Conservation (phyloP, 1,140 invertebrate species). For the Cardiocondyla obscurior region DNA sequence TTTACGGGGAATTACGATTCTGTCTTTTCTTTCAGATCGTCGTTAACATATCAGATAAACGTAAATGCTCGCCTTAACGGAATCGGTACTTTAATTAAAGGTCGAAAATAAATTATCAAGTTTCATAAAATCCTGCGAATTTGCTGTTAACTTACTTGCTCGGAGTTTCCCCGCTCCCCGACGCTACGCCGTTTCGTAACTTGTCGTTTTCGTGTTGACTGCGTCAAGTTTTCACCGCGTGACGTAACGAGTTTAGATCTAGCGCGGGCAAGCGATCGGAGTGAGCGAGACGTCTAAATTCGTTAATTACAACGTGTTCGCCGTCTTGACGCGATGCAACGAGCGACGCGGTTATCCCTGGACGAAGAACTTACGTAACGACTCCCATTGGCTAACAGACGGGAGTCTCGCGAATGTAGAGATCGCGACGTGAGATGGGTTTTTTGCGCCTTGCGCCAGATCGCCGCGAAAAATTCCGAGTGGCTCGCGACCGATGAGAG, state of each 20-base stretch:
- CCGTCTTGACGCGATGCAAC: not conserved
- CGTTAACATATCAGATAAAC: not conserved
- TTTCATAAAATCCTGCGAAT: constrained; percentile 16
- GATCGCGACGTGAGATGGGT: not conserved
- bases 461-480: not conserved
- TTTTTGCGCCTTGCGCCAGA: not conserved
- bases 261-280: not conserved
- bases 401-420: not conserved
- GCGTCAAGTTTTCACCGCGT: not conserved
- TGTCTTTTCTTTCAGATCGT: not conserved
- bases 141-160: constrained; percentile 23
- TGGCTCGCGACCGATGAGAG: not conserved
- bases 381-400: constrained; percentile 4
- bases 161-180: not conserved
- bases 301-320: constrained; percentile 13
- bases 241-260: constrained; percentile 17
- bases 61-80: not conserved
- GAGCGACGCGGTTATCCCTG: constrained; percentile 29
- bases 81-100: constrained; percentile 25
- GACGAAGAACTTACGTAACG: constrained; percentile 52
- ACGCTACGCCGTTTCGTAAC: constrained; percentile 10
- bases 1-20: not conserved
- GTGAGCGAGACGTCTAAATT: constrained; percentile 22
- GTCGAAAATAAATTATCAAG: constrained; percentile 23
- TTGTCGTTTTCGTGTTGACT: not conserved